Conservation (phyloP, 2,113 vertebrate species). For the Atractosteus spatula region DNA sequence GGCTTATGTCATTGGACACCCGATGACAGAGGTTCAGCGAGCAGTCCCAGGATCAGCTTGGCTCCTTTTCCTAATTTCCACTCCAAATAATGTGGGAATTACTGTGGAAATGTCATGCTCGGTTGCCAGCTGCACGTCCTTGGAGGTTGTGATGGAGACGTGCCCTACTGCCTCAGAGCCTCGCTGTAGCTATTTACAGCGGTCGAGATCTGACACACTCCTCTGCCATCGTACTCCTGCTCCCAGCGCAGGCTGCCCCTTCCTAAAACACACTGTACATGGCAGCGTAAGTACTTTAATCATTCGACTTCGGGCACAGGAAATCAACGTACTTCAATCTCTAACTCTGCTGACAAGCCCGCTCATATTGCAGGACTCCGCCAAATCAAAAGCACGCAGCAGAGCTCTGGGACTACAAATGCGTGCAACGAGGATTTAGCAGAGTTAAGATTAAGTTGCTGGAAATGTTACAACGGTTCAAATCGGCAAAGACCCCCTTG, state of each 20-base stretch:
- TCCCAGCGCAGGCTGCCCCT: too few species aligned
- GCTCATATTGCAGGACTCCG: too few species aligned
- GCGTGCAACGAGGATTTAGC: too few species aligned
- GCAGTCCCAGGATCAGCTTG: slow-evolving; percentile 29
- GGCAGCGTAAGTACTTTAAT: too few species aligned
- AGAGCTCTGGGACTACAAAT: too few species aligned
- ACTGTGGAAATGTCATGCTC: slow-evolving; percentile 32
- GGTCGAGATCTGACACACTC: background rate
- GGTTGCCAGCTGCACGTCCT: slow-evolving; percentile 19
- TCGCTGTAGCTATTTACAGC: slow-evolving; percentile 10
- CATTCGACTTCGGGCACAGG: too few species aligned
- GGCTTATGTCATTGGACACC: slow-evolving; percentile 34
- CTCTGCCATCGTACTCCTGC: too few species aligned
- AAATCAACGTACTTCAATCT: too few species aligned
- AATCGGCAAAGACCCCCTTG: slow-evolving; percentile 26
- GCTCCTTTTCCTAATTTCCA: slow-evolving; percentile 26
- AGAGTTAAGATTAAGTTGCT: slow-evolving; percentile 28
- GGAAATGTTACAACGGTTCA: slow-evolving; percentile 31
- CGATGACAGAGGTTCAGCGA: slow-evolving; percentile 25
- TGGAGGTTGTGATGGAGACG: slow-evolving; percentile 22
- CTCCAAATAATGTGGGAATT: slow-evolving; percentile 45
- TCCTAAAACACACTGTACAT: too few species aligned
- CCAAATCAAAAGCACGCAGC: too few species aligned
- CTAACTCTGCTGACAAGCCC: too few species aligned
- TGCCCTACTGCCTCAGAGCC: slow-evolving; percentile 25